Percentiles rank a stretch among this genome's conserved stretches.
phyloP scores from a whole-genome alignment of 2,888 invertebrate species.

The Aelia acuminata region DNA sequence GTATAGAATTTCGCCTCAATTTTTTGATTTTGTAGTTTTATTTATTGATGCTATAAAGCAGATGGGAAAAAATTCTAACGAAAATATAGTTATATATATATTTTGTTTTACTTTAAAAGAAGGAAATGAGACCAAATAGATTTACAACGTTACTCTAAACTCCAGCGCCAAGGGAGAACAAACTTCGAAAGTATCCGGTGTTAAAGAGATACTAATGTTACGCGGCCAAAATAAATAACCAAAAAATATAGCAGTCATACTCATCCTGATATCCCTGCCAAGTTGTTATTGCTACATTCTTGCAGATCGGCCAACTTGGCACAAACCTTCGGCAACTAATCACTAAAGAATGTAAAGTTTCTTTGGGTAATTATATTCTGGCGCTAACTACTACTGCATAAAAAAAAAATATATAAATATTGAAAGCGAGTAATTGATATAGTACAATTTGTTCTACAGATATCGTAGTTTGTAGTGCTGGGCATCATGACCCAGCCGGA shows the following conservation, averaged over 20 bases:
- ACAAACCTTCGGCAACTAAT: not conserved
- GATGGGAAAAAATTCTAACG: not conserved
- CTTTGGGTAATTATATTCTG: not conserved
- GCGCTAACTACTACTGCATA: not conserved
- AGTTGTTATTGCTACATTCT: conserved; percentile 7
- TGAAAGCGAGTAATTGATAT: too few relatives aligned
- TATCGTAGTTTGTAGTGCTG: too few relatives aligned
- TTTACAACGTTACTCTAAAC: conserved; percentile 9
- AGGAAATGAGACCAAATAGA: not conserved
- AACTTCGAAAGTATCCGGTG: not conserved
- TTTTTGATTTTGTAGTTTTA: not conserved
- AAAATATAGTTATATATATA: not conserved
- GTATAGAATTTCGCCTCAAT: not conserved
- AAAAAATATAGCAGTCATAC: not conserved
- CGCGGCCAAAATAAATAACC: not conserved
- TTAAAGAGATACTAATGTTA: conserved; percentile 16
- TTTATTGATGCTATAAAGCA: not conserved
- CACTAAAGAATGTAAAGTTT: not conserved
- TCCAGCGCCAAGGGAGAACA: not conserved
- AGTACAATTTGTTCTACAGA: too few relatives aligned
- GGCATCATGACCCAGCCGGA: too few relatives aligned
- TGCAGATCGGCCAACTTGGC: not conserved
- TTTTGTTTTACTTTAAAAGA: not conserved
- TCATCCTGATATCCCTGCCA: not conserved
- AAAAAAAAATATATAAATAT: too few relatives aligned